A percentile compares a stretch with the other conserved stretches of the same genome.
Conservation (phyloP, 2,113 vertebrate species). For the Columba janthina region DNA sequence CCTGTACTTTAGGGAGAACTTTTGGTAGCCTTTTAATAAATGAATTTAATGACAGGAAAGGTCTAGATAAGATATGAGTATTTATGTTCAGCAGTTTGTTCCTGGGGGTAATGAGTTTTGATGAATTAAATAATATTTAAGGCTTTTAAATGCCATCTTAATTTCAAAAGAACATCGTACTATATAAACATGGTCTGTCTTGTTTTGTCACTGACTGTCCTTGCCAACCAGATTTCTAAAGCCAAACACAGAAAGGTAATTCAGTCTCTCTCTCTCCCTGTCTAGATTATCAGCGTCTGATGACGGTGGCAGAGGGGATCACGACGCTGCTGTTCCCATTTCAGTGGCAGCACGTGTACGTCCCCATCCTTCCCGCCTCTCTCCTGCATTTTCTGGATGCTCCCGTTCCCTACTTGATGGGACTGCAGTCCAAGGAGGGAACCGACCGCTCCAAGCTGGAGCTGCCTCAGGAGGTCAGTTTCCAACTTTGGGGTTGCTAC, state of each 20-base stretch:
- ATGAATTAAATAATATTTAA: background rate
- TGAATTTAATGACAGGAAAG: background rate
- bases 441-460: constrained; percentile 93
- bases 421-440: constrained; percentile 92
- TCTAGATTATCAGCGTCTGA: constrained; percentile 94
- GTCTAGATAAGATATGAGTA: background rate
- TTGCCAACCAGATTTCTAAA: background rate
- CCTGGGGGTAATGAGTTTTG: background rate
- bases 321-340: constrained; percentile 93
- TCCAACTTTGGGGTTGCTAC: background rate
- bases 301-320: constrained; percentile 94
- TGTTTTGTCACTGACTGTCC: background rate
- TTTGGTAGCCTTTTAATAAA: background rate
- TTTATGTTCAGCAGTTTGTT: background rate
- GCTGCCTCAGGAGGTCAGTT: constrained; percentile 93
- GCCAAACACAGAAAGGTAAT: background rate
- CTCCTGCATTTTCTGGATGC: constrained; percentile 95
- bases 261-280: background rate
- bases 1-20: background rate
- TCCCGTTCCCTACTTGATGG: constrained; percentile 96
- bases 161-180: background rate
- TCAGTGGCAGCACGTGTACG: constrained; percentile 97
- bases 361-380: constrained; percentile 93
- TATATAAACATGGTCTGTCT: background rate
- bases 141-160: background rate